Percentiles rank a stretch among this genome's conserved stretches.
Conservation (phyloP, 2,797 vertebrate genomes). For the Cirrhinus molitorella region DNA sequence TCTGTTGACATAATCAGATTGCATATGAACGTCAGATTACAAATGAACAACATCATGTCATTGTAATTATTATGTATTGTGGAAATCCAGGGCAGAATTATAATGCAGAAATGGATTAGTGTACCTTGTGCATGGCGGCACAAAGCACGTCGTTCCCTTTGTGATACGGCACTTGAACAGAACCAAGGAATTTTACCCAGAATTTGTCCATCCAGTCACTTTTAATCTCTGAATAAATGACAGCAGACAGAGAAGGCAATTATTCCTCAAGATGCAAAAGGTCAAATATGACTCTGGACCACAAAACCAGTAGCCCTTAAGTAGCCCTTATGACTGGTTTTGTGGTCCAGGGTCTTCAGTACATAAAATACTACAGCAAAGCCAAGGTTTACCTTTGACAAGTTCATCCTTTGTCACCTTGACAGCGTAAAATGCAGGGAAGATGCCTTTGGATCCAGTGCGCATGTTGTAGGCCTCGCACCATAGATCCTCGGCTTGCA, state of each 20-base stretch:
- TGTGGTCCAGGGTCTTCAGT: neutral
- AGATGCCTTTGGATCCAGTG: constrained; percentile 90
- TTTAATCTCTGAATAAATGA: constrained; percentile 62
- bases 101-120: neutral
- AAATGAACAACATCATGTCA: neutral
- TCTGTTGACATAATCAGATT: constrained; percentile 75
- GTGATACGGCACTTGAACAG: constrained; percentile 93
- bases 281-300: too few relatives aligned
- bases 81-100: neutral
- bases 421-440: constrained; percentile 92
- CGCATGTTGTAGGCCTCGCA: constrained; percentile 98
- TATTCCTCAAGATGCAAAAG: neutral
- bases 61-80: neutral
- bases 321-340: too few relatives aligned
- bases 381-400: constrained; percentile 76
- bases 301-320: too few relatives aligned
- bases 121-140: constrained; percentile 96
- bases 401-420: constrained; percentile 79
- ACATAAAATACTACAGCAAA: neutral
- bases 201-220: constrained; percentile 85
- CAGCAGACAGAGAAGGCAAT: neutral
- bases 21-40: constrained; percentile 29
- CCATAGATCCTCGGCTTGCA: constrained; percentile 94
- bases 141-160: constrained; percentile 93
- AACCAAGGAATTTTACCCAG: constrained; percentile 91